Evolutionary conservation across 2,797 vertebrate species (phyloP).

Genomic region (Denticeps clupeoides): DNA sequence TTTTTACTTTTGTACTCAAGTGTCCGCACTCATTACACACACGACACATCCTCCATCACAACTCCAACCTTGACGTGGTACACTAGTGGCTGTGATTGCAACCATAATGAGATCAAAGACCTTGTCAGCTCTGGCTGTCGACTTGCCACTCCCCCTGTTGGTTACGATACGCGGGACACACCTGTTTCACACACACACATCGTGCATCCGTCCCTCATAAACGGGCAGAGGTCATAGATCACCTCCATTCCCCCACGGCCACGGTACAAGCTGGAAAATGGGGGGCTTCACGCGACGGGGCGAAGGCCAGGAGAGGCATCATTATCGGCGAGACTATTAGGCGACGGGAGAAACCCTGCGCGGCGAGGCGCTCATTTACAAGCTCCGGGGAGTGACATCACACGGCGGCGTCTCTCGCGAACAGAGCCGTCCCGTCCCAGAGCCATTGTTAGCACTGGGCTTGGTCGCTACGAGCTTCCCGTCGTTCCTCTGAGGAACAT

Average conservation of each 20-base stretch:
- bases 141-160: constrained; percentile 13
- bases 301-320: neutral
- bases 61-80: constrained; percentile 18
- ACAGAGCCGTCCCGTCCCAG: neutral
- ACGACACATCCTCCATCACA: neutral
- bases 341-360: neutral
- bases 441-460: neutral
- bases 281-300: no score
- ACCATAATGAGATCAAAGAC: constrained; percentile 38
- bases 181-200: neutral
- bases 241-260: no score
- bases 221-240: neutral
- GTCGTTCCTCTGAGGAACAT: neutral
- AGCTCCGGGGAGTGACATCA: neutral
- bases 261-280: no score
- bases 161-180: neutral
- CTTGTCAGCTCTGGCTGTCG: constrained; percentile 30
- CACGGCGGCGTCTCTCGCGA: neutral
- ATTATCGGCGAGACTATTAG: neutral
- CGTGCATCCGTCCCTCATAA: neutral
- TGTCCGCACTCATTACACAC: no score
- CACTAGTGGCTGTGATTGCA: constrained; percentile 23
- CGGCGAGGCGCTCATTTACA: neutral
- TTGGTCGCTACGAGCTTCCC: neutral
- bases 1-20: no score